A percentile compares a stretch with the other conserved stretches of the same genome.
Conservation (phyloP, 2,888 invertebrate genomes). For the Argyresthia goedartella region DNA sequence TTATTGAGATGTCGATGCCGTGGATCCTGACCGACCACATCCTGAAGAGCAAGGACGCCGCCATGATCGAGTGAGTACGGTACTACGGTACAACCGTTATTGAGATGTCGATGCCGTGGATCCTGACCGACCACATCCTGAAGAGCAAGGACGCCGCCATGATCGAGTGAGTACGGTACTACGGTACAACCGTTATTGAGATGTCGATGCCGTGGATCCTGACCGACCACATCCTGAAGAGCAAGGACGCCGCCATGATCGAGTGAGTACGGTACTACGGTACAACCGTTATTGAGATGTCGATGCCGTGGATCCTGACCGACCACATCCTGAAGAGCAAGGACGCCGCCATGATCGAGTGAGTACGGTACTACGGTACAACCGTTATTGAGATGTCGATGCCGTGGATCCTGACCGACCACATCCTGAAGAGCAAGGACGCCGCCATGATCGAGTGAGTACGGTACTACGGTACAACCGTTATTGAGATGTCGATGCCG, state of each 20-base stretch:
- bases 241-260: constrained; percentile 98
- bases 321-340: constrained; percentile 97
- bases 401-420: constrained; percentile 99
- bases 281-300: constrained; percentile 99
- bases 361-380: constrained; percentile 51
- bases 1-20: constrained; percentile 99
- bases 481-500: constrained; percentile 99
- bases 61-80: constrained; percentile 94
- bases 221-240: constrained; percentile 96
- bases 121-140: constrained; percentile 96
- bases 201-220: constrained; percentile 99
- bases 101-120: constrained; percentile 99
- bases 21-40: constrained; percentile 99
- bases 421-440: constrained; percentile 95
- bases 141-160: constrained; percentile 96
- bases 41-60: constrained; percentile 94
- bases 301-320: constrained; percentile 99
- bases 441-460: constrained; percentile 98
- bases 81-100: too few relatives aligned
- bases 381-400: constrained; percentile 99
- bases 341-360: constrained; percentile 99
- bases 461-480: too few relatives aligned
- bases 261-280: constrained; percentile 79
- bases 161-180: constrained; percentile 87
- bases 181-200: too few relatives aligned